phyloP scores from a whole-genome alignment of 2,888 invertebrate species.

The Myathropa florea region DNA sequence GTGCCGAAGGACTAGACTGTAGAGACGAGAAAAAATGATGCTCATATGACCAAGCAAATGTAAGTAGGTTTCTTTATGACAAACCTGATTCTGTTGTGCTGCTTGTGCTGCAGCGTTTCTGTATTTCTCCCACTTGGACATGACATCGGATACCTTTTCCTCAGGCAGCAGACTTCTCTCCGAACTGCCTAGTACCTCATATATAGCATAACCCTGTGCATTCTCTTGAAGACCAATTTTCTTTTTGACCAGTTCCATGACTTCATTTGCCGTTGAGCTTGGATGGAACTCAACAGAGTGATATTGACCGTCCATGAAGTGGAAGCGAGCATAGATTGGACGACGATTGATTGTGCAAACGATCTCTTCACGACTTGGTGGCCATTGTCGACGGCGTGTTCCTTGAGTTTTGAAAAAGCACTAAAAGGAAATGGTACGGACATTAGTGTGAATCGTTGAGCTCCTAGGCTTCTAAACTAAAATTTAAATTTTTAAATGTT shows the following conservation, averaged over 20 bases:
- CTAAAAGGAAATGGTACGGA: slow-evolving; percentile 77
- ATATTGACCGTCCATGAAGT: slow-evolving; percentile 96
- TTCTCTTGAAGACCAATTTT: slow-evolving; percentile 88
- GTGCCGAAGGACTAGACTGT: slow-evolving; percentile 75
- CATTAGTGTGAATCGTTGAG: neutral
- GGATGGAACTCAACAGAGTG: slow-evolving; percentile 97
- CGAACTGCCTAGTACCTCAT: slow-evolving; percentile 93
- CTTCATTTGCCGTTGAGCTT: slow-evolving; percentile 93
- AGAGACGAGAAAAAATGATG: slow-evolving; percentile 68
- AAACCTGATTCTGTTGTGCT: slow-evolving; percentile 76
- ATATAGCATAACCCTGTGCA: slow-evolving; percentile 90
- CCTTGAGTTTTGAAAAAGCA: slow-evolving; percentile 88
- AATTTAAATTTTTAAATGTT: neutral
- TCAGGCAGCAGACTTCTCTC: slow-evolving; percentile 92
- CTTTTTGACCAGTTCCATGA: slow-evolving; percentile 91
- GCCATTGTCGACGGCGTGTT: slow-evolving; percentile 90
- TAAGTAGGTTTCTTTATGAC: neutral
- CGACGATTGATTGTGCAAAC: slow-evolving; percentile 94
- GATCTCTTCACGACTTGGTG: slow-evolving; percentile 95
- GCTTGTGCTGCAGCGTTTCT: slow-evolving; percentile 86
- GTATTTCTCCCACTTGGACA: slow-evolving; percentile 97
- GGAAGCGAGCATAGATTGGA: slow-evolving; percentile 94
- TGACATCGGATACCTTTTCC: slow-evolving; percentile 96
- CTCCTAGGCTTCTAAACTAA: neutral
- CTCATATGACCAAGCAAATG: neutral